phyloP scores from a whole-genome alignment of 2,113 vertebrate genomes.

The Lasiurus cinereus region DNA sequence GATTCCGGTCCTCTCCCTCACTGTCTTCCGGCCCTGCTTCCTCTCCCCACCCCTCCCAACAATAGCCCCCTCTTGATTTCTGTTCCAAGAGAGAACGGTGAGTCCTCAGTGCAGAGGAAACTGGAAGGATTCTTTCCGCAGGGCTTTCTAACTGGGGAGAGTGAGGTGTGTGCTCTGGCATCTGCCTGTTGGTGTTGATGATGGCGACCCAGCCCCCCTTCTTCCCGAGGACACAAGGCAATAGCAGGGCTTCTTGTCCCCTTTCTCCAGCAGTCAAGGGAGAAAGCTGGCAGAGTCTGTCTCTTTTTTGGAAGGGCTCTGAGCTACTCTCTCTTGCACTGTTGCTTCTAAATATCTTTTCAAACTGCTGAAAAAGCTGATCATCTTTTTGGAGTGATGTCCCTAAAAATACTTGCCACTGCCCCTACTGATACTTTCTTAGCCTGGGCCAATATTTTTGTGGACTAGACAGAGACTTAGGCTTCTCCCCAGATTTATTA shows the following conservation, averaged over 20 bases:
- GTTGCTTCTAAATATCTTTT: constrained; percentile 21
- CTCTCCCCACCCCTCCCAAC: constrained; percentile 79
- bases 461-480: neutral
- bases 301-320: neutral
- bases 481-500: neutral
- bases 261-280: neutral
- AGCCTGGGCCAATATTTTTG: neutral
- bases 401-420: neutral
- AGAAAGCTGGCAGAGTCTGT: neutral
- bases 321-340: neutral
- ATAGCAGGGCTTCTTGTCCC: neutral
- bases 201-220: neutral
- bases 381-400: neutral
- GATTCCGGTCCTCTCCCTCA: constrained; percentile 77
- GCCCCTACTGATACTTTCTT: neutral
- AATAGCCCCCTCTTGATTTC: constrained; percentile 82
- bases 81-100: constrained; percentile 76
- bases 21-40: constrained; percentile 75
- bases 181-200: neutral
- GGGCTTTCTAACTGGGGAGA: constrained; percentile 50
- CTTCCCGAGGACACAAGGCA: neutral
- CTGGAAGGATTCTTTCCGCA: constrained; percentile 71
- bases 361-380: constrained; percentile 5
- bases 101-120: constrained; percentile 76
- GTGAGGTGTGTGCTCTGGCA: neutral